phyloP scores from a whole-genome alignment of 2,113 vertebrate genomes.

The Phylloscopus trochiloides region DNA sequence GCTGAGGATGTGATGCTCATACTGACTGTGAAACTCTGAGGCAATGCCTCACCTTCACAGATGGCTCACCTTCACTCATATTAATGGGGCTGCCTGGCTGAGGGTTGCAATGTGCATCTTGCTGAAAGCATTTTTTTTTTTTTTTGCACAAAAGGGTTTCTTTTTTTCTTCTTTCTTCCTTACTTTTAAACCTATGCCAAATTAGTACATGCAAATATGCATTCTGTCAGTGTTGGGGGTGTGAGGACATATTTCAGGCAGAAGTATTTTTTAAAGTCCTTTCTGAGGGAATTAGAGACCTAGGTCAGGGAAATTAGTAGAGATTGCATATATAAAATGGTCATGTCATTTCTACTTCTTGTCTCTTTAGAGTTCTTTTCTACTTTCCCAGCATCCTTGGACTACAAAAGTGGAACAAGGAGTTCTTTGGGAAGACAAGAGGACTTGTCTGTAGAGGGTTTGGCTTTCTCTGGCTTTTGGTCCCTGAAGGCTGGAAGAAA shows the following conservation, averaged over 20 bases:
- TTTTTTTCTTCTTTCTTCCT: too few relatives aligned
- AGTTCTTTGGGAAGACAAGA: neutral
- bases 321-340: neutral
- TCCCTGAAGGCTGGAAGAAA: neutral
- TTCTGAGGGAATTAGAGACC: neutral
- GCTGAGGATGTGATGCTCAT: constrained; percentile 16
- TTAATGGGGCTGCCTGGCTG: neutral
- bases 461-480: neutral
- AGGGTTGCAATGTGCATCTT: neutral
- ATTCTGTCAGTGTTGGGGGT: neutral
- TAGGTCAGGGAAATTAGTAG: neutral
- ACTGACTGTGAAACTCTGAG: neutral
- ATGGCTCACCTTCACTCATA: constrained; percentile 5
- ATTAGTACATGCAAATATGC: neutral
- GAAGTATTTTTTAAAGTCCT: neutral
- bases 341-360: neutral
- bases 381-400: neutral
- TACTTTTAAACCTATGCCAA: neutral
- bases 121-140: neutral
- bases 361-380: neutral
- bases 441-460: neutral
- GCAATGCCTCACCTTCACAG: neutral
- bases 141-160: rapidly evolving
- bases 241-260: neutral
- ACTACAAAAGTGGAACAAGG: neutral